These are phyloP conservation scores for Dendrocincla fuliginosa DNA, from an alignment of 2,797 vertebrate species.

Conservation along the genomic window DNA sequence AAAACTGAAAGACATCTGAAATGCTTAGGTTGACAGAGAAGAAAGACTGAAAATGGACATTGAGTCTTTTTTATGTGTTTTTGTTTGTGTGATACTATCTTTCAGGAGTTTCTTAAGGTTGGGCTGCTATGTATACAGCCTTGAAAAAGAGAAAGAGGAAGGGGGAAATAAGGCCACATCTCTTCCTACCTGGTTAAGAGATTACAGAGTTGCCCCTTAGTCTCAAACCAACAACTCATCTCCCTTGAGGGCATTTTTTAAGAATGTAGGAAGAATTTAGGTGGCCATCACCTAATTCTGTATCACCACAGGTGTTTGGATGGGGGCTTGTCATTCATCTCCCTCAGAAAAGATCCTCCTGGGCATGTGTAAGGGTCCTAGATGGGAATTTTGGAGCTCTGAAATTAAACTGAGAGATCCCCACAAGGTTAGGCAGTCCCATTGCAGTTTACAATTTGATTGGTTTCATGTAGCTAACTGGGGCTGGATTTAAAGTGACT, in stretches of 20 bases:
- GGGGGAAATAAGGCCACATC: not conserved
- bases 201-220: not conserved
- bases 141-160: not conserved
- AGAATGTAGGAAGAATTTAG: not conserved
- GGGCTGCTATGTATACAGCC: not conserved
- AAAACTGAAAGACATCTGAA: not conserved
- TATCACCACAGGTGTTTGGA: not conserved
- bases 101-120: not conserved
- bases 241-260: not conserved
- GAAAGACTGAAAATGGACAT: not conserved
- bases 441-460: not conserved
- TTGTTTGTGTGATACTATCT: not conserved
- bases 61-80: not conserved
- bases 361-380: rapidly evolving
- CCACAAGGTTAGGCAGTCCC: not conserved
- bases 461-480: not conserved
- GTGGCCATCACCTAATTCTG: not conserved
- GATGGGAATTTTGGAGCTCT: not conserved
- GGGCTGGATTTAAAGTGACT: not conserved
- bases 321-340: not conserved
- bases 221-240: not conserved
- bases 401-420: not conserved
- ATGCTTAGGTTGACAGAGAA: not conserved
- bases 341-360: not conserved
- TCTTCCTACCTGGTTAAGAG: not conserved